These are phyloP conservation scores for Zosterops borbonicus DNA, from an alignment of 2,113 vertebrate genomes.

Conservation along the genomic window DNA sequence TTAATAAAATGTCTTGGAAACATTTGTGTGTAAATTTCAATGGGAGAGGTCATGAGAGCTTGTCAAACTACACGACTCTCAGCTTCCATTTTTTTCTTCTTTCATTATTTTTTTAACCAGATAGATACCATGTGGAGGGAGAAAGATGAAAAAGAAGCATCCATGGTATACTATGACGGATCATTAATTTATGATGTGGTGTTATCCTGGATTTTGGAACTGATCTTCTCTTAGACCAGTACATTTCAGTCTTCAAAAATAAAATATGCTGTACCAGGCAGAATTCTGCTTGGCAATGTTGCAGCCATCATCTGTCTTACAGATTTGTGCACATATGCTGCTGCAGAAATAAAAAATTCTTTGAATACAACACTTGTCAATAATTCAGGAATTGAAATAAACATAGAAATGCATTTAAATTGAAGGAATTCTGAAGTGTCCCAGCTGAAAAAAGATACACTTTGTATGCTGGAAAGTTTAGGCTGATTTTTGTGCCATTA, in stretches of 20 bases:
- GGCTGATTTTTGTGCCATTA: not conserved
- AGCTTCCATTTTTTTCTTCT: not conserved
- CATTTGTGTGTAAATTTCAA: not conserved
- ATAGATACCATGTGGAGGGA: not conserved
- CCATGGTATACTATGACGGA: not conserved
- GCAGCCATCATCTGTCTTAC: not conserved
- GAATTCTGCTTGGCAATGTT: not conserved
- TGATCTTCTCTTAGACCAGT: not conserved
- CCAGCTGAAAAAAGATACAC: not conserved
- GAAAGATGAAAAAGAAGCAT: not conserved
- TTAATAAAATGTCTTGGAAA: not conserved
- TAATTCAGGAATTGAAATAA: not conserved
- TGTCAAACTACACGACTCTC: not conserved
- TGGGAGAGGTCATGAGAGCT: conserved; percentile 11
- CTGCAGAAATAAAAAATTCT: not conserved
- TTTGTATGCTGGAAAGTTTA: not conserved
- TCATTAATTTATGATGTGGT: not conserved
- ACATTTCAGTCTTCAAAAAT: not conserved
- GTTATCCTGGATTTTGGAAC: not conserved
- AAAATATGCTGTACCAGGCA: not conserved
- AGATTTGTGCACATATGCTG: not conserved
- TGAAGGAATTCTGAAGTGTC: not conserved
- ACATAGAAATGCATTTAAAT: not conserved
- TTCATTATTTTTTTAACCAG: not conserved
- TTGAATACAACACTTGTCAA: not conserved